Evolutionary conservation across 2,888 invertebrate species (phyloP), one percentile per base, ranked within the genome.

Genomic region (Plebejus argus): DNA sequence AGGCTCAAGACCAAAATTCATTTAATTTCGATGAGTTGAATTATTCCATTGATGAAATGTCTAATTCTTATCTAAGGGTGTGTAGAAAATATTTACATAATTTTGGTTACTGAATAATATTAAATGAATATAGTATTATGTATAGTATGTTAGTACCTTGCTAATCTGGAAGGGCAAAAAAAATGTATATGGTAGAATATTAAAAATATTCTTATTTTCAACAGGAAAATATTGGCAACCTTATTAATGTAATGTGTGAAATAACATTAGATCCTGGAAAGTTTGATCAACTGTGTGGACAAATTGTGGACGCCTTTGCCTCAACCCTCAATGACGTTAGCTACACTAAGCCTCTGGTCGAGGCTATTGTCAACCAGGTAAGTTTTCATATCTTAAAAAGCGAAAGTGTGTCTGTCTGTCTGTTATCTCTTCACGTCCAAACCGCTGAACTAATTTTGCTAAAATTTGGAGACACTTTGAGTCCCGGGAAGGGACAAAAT

Each of bases 251-350:
- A 77, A 96, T 97, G 92, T 95, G 95, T 85, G 96, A 96, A 86
- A 94, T 97, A 85, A 97, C 96, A 83, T 95, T 96, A 86, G 96
- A 96, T 94, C 97, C 97, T 76, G 97, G 97, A 82, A 96, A 96
- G 86, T 97, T 97, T 86, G 96, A 97, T 87, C 94, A 95, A 83
- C 91, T 97, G 79, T 95, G 97, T 78, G 96, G 96, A 74, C 95
- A 96, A 78, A 94, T 97, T 84, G 95, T 96, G 84, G 96, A 96
- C 85, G 95, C 96, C 6, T 95, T 97, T 85, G 95, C 95, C 78
- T 95, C 95, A 77, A 95, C 96, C 88, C 94, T 96, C 83, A 94
- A 95, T 83, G 96, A 96, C 87, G 90, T 94, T 78, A 94, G 91
- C 84, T 95, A 95, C 81, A 94, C 96, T 77, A 94, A 95, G 79